Evolutionary conservation across 2,888 invertebrate genomes (phyloP), one percentile per base, ranked within the genome.

Genomic region (Tryphoninae sp.): DNA sequence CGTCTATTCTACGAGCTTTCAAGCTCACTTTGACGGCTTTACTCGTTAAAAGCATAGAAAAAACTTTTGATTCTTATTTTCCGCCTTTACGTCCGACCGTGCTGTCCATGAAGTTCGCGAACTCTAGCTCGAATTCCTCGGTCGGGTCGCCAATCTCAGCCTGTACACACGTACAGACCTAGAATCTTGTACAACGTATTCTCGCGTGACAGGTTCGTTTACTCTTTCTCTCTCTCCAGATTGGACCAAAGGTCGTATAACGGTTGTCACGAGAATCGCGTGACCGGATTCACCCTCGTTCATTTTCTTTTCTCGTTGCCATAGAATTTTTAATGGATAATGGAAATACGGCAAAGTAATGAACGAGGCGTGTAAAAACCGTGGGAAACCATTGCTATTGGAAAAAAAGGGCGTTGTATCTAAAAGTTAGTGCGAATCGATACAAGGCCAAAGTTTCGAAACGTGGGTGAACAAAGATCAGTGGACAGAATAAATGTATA

Each of bases 191-290:
- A 93, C 83, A 92, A 90, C 72, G 93, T 92, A 88, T 95, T 95
- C 89, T 92, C 84, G 96, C 94, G 91, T 96, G 96, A 93, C 97
- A 97, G 88, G 96, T 96, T 87, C 97, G 96, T 93, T 96, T 96
- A 92, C 96, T 97, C 85, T 97, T 59, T 26, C 23, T 26, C 26
- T 59, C 59, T 19, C 55, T 55, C 55, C 45, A 45, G 97, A 88
- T 95, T 95, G 88, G 97, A 94, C 81, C 96, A 96, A 78, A 96
- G 96, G 92, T 97, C 96, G 92, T 97, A 97, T 87, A 97, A 94
- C 89, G 96, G 96, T 92, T 97, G 97, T 98, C 97, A 98, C 86
- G 97, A 96, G 33, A 97, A 23, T 76, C 76, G 68, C 76, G 76
- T 76, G 76, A 76, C 76, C 61, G 40, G 68, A 76, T 53, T 76